Conservation (phyloP, 2,113 vertebrate species). For the Gallinago media region DNA sequence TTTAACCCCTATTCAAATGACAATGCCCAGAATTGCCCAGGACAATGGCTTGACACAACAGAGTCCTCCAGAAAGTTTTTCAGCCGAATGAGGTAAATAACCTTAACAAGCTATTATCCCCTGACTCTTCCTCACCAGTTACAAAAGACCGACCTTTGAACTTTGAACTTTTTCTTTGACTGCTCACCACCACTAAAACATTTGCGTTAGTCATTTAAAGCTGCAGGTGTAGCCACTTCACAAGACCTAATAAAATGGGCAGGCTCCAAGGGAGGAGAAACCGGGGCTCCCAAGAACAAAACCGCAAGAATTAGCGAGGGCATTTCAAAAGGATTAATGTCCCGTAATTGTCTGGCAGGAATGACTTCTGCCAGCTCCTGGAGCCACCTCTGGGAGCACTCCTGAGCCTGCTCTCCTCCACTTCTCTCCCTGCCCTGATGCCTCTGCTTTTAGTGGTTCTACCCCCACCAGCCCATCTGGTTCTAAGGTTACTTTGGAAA, state of each 20-base stretch:
- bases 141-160: slow-evolving; percentile 91
- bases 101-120: slow-evolving; percentile 84
- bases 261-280: slow-evolving; percentile 43
- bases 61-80: slow-evolving; percentile 74
- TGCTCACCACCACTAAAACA: slow-evolving; percentile 81
- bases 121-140: slow-evolving; percentile 72
- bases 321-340: slow-evolving; percentile 67
- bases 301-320: slow-evolving; percentile 17
- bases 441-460: rapidly evolving
- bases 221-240: slow-evolving; percentile 91
- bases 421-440: rapidly evolving
- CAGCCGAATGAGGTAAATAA: slow-evolving; percentile 83
- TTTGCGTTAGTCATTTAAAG: slow-evolving; percentile 84
- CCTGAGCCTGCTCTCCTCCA: background rate
- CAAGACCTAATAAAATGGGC: slow-evolving; percentile 83
- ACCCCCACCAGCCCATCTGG: rapidly evolving
- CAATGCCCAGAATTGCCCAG: slow-evolving; percentile 80
- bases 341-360: background rate
- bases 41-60: slow-evolving; percentile 80
- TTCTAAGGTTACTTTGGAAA: background rate
- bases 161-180: slow-evolving; percentile 86
- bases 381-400: background rate
- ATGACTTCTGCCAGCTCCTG: background rate
- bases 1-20: slow-evolving; percentile 84
- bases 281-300: background rate